Percentiles rank a stretch among this genome's conserved stretches.
Conservation (phyloP, 2,113 vertebrate genomes). For the Eubucco bourcierii region DNA sequence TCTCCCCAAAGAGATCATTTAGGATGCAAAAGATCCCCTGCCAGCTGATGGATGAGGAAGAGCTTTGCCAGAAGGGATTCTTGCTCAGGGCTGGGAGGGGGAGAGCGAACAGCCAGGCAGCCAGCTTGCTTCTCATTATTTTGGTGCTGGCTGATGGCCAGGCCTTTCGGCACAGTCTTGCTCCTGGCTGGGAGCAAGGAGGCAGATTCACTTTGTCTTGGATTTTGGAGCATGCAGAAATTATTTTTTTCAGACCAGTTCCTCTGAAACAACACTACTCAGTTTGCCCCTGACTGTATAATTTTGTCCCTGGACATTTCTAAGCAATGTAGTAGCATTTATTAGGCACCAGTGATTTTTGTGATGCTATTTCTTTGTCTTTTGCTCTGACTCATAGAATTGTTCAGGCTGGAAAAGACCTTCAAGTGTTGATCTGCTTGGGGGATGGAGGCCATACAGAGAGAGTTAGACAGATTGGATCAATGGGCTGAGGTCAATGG, state of each 20-base stretch:
- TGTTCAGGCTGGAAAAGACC: too few relatives aligned
- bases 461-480: too few relatives aligned
- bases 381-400: neutral
- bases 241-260: neutral
- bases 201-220: neutral
- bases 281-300: neutral
- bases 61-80: neutral
- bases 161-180: neutral
- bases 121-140: neutral
- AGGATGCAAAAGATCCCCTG: neutral
- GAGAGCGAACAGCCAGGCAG: rapidly evolving
- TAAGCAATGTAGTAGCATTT: neutral
- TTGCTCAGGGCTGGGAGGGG: neutral
- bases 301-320: neutral
- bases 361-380: neutral
- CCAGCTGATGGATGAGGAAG: neutral
- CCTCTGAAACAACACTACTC: neutral
- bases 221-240: neutral
- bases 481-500: too few relatives aligned
- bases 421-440: too few relatives aligned
- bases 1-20: neutral
- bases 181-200: neutral
- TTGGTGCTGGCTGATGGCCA: neutral
- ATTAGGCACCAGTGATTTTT: neutral
- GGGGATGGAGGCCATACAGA: too few relatives aligned